These are phyloP conservation scores for Casuarius casuarius DNA, from an alignment of 2,113 vertebrate genomes.

Conservation along the genomic window DNA sequence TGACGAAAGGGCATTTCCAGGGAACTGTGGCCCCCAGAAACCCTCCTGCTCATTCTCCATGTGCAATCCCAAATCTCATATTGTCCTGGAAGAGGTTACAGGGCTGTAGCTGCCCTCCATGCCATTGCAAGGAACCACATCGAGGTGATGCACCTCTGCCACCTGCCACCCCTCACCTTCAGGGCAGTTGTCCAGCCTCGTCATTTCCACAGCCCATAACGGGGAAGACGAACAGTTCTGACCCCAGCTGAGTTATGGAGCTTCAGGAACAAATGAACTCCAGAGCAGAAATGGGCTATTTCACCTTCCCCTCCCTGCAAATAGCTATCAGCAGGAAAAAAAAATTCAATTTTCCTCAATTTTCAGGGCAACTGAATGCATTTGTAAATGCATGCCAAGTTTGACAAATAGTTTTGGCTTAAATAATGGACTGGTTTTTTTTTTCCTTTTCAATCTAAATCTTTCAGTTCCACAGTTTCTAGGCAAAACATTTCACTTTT, in stretches of 20 bases:
- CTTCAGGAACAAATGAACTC: constrained; percentile 26
- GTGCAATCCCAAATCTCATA: not conserved
- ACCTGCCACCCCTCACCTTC: not conserved
- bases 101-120: not conserved
- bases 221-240: not conserved
- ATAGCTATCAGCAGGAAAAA: not conserved
- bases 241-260: constrained; percentile 39
- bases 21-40: not conserved
- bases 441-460: constrained; percentile 30
- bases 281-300: constrained; percentile 34
- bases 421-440: constrained; percentile 14
- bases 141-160: not conserved
- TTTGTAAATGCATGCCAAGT: constrained; percentile 41
- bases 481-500: constrained; percentile 38
- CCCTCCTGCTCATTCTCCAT: accelerated
- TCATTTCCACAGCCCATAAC: not conserved
- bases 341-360: not conserved
- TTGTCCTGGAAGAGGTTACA: not conserved
- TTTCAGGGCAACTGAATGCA: constrained; percentile 41
- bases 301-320: not conserved
- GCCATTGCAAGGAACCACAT: accelerated
- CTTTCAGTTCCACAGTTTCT: constrained; percentile 40
- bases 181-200: not conserved
- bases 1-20: not conserved
- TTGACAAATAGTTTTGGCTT: constrained; percentile 14